phyloP scores from a whole-genome alignment of 2,113 vertebrate genomes.

The Mustela lutreola region DNA sequence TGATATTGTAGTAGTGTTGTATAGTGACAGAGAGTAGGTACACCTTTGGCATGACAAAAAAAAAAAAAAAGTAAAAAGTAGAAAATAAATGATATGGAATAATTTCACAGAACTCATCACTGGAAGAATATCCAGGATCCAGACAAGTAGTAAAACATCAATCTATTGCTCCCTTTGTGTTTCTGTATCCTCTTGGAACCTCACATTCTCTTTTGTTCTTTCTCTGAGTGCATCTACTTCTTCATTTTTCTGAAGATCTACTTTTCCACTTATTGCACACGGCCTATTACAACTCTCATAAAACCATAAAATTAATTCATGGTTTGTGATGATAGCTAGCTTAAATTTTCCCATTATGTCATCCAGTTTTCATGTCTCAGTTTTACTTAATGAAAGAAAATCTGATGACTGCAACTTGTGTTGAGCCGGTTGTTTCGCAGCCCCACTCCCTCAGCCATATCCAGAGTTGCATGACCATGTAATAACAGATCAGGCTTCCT shows the following conservation, averaged over 20 bases:
- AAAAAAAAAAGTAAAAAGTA: not conserved
- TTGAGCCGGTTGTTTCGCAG: not conserved
- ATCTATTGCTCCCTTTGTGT: not conserved
- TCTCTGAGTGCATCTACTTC: not conserved
- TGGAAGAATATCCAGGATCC: not conserved
- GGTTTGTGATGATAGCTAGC: not conserved
- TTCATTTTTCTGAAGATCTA: not conserved
- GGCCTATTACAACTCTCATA: not conserved
- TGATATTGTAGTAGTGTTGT: not conserved
- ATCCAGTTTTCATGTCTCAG: not conserved
- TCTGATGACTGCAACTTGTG: not conserved
- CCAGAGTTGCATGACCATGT: not conserved
- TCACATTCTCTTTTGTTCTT: not conserved
- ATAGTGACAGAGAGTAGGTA: not conserved
- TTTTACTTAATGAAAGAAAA: constrained; percentile 30
- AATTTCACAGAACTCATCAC: not conserved
- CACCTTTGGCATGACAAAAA: not conserved
- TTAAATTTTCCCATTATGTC: not conserved
- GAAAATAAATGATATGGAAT: not conserved
- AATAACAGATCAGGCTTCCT: not conserved
- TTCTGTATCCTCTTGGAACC: not conserved
- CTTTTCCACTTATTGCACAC: not conserved
- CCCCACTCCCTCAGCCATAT: not conserved
- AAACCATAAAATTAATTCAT: not conserved
- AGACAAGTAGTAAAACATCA: not conserved